These are phyloP conservation scores for Agapornis canus DNA, from an alignment of 2,797 vertebrate species.

Conservation along the genomic window DNA sequence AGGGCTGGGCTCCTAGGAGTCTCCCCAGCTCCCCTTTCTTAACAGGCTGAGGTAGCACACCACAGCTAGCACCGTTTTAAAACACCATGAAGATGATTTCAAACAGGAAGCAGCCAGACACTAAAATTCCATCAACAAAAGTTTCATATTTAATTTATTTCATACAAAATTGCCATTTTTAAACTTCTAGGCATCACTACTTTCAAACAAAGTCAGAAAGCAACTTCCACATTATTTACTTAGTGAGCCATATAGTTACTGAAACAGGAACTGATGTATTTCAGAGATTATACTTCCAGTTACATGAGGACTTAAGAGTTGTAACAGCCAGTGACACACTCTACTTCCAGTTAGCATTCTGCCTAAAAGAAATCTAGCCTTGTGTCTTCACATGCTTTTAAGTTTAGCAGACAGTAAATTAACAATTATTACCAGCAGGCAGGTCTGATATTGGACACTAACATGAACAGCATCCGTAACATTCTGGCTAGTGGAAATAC, in stretches of 20 bases:
- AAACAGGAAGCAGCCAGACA: slow-evolving; percentile 70
- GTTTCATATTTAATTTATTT: slow-evolving; percentile 73
- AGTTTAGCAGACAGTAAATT: slow-evolving; percentile 58
- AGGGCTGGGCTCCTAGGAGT: not conserved
- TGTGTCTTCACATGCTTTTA: slow-evolving; percentile 71
- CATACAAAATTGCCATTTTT: slow-evolving; percentile 62
- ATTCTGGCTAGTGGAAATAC: slow-evolving; percentile 49
- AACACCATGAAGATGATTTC: slow-evolving; percentile 38
- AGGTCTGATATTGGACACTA: slow-evolving; percentile 49
- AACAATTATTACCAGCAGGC: slow-evolving; percentile 49
- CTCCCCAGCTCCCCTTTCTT: not conserved
- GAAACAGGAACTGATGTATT: slow-evolving; percentile 60
- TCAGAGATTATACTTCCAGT: slow-evolving; percentile 62
- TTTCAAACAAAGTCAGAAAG: slow-evolving; percentile 68
- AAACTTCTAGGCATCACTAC: slow-evolving; percentile 62
- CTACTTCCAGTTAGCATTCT: slow-evolving; percentile 55
- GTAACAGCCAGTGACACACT: slow-evolving; percentile 58
- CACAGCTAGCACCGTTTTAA: not conserved
- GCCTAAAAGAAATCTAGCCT: slow-evolving; percentile 60
- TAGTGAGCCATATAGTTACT: slow-evolving; percentile 58
- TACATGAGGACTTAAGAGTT: slow-evolving; percentile 63
- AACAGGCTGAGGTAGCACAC: not conserved
- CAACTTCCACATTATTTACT: slow-evolving; percentile 51
- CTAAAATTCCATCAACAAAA: slow-evolving; percentile 69
- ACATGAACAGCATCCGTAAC: slow-evolving; percentile 44